Percentiles rank a stretch among this genome's conserved stretches.
Conservation (phyloP, 2,888 invertebrate genomes). For the Alentia gelatinosa region DNA sequence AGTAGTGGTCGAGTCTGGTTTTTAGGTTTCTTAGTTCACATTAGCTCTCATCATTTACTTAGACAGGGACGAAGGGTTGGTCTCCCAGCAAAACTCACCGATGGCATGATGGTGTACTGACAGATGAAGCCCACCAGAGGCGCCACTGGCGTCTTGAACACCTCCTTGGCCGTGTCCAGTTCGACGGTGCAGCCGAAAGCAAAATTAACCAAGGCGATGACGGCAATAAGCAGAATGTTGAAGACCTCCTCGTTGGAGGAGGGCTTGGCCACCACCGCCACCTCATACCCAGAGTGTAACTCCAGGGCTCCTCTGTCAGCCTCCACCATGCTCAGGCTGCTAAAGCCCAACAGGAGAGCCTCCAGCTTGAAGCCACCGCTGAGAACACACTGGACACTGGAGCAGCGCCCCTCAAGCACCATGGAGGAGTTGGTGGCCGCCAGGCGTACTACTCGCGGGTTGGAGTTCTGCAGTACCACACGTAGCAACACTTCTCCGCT, state of each 20-base stretch:
- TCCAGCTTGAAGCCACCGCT: not conserved
- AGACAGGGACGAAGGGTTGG: too few species aligned
- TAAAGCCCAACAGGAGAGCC: not conserved
- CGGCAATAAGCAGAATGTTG: not conserved
- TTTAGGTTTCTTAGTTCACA: too few species aligned
- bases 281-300: not conserved
- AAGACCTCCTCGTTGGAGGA: not conserved
- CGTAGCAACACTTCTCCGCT: too few species aligned
- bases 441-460: not conserved
- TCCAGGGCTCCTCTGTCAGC: too few species aligned
- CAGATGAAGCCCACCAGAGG: slow-evolving; percentile 82
- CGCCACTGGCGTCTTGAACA: slow-evolving; percentile 81
- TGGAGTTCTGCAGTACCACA: not conserved
- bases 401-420: not conserved
- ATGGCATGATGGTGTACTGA: slow-evolving; percentile 82
- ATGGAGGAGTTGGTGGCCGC: not conserved
- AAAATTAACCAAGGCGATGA: not conserved
- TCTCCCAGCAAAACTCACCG: not conserved
- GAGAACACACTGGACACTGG: not conserved
- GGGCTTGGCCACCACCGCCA: not conserved
- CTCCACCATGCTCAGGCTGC: not conserved
- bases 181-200: slow-evolving; percentile 81
- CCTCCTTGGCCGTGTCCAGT: slow-evolving; percentile 76
- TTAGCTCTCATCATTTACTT: too few species aligned
- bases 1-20: too few species aligned